A percentile compares a stretch with the other conserved stretches of the same genome.
phyloP scores from a whole-genome alignment of 1,140 invertebrate genomes.

The Camponotus floridanus region DNA sequence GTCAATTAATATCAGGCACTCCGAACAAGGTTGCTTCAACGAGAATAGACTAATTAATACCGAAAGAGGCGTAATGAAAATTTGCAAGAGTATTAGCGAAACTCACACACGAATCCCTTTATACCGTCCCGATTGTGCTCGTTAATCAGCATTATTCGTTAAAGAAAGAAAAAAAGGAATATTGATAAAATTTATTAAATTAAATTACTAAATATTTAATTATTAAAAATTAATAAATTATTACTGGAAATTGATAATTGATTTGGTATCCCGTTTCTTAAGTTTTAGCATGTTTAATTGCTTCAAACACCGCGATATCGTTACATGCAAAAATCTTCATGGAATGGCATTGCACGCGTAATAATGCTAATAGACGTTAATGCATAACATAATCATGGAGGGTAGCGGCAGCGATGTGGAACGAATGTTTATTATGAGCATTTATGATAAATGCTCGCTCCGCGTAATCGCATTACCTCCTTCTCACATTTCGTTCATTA shows the following conservation, averaged over 20 bases:
- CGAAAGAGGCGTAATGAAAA: slow-evolving; percentile 18
- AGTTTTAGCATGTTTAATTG: background rate
- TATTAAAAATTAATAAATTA: no score
- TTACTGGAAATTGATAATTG: no score
- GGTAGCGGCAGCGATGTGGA: background rate
- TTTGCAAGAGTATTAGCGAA: background rate
- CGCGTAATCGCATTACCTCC: background rate
- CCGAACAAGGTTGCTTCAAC: slow-evolving; percentile 80
- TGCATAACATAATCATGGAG: background rate
- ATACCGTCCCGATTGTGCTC: background rate
- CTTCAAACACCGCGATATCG: background rate
- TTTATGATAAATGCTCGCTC: slow-evolving; percentile 10
- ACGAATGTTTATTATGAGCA: slow-evolving; percentile 4
- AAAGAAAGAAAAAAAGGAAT: background rate
- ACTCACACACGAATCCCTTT: background rate
- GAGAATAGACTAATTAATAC: slow-evolving; percentile 74
- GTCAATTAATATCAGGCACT: slow-evolving; percentile 81
- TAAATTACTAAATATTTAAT: no score
- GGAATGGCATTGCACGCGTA: background rate
- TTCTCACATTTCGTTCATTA: slow-evolving; percentile 35
- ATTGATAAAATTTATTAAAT: background rate
- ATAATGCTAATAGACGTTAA: slow-evolving; percentile 3
- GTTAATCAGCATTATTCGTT: background rate
- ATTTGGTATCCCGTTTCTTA: background rate
- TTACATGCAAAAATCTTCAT: slow-evolving; percentile 1